phyloP scores from a whole-genome alignment of 2,888 invertebrate species.

The Ormyrus pomaceus region DNA sequence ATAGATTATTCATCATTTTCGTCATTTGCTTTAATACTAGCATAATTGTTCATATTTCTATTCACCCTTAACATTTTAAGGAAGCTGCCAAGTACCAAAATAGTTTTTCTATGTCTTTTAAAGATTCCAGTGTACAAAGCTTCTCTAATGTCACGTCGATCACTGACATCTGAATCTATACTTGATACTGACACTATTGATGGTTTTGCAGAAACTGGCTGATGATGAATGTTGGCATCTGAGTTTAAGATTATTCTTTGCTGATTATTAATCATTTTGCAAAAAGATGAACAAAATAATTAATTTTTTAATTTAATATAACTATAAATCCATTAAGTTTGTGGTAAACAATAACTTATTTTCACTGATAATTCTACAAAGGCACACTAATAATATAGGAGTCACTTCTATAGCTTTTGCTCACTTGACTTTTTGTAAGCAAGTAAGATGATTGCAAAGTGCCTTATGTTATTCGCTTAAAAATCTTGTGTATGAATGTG shows the following conservation, averaged over 20 bases:
- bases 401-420: neutral
- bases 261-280: slow-evolving; percentile 73
- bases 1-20: slow-evolving; percentile 69
- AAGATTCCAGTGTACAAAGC: slow-evolving; percentile 74
- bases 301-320: neutral
- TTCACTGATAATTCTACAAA: slow-evolving; percentile 26
- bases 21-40: slow-evolving; percentile 74
- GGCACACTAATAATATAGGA: slow-evolving; percentile 12
- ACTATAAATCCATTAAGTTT: neutral
- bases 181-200: slow-evolving; percentile 72
- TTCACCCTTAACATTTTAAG: slow-evolving; percentile 74
- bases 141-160: slow-evolving; percentile 72
- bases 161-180: slow-evolving; percentile 73
- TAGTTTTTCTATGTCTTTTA: slow-evolving; percentile 73
- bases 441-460: neutral
- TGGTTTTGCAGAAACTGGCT: slow-evolving; percentile 71
- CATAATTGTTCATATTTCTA: slow-evolving; percentile 75
- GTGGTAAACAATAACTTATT: neutral
- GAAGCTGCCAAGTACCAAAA: slow-evolving; percentile 74
- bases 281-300: neutral
- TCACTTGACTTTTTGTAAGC: too few species aligned
- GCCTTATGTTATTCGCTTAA: slow-evolving; percentile 3
- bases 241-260: slow-evolving; percentile 69
- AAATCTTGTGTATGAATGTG: slow-evolving; percentile 4
- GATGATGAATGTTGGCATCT: slow-evolving; percentile 68